Evolutionary conservation across 2,797 vertebrate species (phyloP).

Genomic region (Pyrocephalus nanus): DNA sequence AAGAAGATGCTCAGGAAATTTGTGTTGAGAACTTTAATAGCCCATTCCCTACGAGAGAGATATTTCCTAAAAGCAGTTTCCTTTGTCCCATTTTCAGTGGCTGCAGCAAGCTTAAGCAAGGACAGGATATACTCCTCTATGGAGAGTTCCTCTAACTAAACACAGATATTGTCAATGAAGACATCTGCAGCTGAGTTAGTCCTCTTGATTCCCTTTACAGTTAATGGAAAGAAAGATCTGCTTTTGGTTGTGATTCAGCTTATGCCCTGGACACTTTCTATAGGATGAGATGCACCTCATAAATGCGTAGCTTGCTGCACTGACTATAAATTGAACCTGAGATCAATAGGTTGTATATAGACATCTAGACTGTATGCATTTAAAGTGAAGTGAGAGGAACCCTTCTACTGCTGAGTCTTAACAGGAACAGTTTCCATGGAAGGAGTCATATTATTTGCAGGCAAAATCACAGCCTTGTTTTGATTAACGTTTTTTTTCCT

Average conservation of each 20-base stretch:
- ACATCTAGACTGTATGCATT: background rate
- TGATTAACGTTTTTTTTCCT: background rate
- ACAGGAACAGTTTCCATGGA: background rate
- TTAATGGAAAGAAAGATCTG: background rate
- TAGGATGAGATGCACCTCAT: background rate
- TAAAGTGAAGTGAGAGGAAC: background rate
- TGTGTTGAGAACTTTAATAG: background rate
- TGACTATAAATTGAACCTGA: background rate
- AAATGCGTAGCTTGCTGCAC: background rate
- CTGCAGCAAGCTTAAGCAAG: background rate
- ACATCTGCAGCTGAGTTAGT: background rate
- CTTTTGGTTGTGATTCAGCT: background rate
- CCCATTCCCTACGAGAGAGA: background rate
- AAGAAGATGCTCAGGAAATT: background rate
- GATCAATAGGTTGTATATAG: background rate
- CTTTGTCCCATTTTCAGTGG: background rate
- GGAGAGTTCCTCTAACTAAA: background rate
- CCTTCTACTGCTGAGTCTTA: constrained; percentile 5
- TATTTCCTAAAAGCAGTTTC: background rate
- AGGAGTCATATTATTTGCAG: background rate
- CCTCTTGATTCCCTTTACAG: background rate
- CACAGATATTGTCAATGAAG: background rate
- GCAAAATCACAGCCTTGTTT: constrained; percentile 38
- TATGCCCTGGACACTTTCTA: background rate
- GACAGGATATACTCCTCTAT: background rate